Conservation (phyloP, 2,888 invertebrate species). For the Eupithecia centaureata region DNA sequence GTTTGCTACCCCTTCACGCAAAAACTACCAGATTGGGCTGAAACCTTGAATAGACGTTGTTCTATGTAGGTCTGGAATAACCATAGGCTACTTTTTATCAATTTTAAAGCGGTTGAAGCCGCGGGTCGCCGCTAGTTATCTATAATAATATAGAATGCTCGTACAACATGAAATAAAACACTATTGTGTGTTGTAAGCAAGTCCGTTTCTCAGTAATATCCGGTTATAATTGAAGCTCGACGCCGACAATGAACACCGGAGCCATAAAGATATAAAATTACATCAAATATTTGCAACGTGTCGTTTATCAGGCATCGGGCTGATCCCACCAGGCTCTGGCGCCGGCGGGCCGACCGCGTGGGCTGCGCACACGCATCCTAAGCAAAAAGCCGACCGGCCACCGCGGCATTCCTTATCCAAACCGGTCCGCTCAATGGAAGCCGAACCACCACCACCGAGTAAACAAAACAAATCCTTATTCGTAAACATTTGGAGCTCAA, state of each 20-base stretch:
- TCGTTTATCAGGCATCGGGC: conserved; percentile 67
- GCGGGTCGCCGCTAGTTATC: too few relatives aligned
- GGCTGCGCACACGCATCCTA: conserved; percentile 67
- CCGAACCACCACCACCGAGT: conserved; percentile 57
- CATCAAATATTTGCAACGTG: conserved; percentile 73
- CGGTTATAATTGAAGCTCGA: conserved; percentile 16
- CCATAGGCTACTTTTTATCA: too few relatives aligned
- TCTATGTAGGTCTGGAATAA: too few relatives aligned
- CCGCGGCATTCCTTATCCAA: conserved; percentile 74
- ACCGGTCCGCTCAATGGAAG: conserved; percentile 80
- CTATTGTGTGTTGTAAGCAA: not conserved
- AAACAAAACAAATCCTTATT: conserved; percentile 57
- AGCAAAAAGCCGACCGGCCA: conserved; percentile 74
- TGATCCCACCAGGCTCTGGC: conserved; percentile 60
- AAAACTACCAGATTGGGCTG: too few relatives aligned
- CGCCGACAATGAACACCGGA: conserved; percentile 27
- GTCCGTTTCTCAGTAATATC: conserved; percentile 5
- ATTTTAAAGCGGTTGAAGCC: too few relatives aligned
- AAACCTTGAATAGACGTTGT: too few relatives aligned
- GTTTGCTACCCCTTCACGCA: too few relatives aligned
- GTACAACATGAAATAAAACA: not conserved
- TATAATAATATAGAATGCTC: not conserved
- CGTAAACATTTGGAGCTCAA: conserved; percentile 45
- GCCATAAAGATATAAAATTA: conserved; percentile 49
- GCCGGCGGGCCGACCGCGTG: conserved; percentile 69